Conservation (phyloP, 2,113 vertebrate species). For the Corydoras maculifer region DNA sequence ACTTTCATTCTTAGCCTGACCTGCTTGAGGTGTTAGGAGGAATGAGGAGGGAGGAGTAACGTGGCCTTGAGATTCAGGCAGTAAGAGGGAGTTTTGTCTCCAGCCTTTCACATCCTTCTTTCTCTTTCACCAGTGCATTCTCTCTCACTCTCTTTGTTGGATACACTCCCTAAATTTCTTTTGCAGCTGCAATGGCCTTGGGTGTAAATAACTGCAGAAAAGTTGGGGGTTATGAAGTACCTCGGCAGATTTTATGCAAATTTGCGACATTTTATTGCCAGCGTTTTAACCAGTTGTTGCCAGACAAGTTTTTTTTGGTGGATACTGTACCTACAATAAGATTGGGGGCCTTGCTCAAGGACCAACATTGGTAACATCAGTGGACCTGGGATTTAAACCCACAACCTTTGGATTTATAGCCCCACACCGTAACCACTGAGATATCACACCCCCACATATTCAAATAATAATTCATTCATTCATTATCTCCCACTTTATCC, state of each 20-base stretch:
- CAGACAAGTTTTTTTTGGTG: background rate
- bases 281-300: background rate
- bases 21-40: constrained; percentile 14
- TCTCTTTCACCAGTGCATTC: constrained; percentile 43
- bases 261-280: background rate
- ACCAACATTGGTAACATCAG: no score
- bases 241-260: background rate
- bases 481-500: no score
- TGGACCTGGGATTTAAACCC: no score
- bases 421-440: no score
- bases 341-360: no score
- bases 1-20: constrained; percentile 11
- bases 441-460: no score
- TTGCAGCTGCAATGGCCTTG: constrained; percentile 49
- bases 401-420: no score
- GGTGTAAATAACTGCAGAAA: constrained; percentile 40
- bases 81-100: constrained; percentile 46
- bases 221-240: background rate
- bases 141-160: constrained; percentile 50
- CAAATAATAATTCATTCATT: no score
- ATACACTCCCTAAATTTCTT: constrained; percentile 56
- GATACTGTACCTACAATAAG: no score
- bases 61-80: constrained; percentile 62
- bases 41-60: constrained; percentile 54
- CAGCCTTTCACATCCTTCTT: constrained; percentile 22